Base-by-base conservation (phyloP, 2,113 vertebrate species). In the Pelecanus crispus region DNA sequence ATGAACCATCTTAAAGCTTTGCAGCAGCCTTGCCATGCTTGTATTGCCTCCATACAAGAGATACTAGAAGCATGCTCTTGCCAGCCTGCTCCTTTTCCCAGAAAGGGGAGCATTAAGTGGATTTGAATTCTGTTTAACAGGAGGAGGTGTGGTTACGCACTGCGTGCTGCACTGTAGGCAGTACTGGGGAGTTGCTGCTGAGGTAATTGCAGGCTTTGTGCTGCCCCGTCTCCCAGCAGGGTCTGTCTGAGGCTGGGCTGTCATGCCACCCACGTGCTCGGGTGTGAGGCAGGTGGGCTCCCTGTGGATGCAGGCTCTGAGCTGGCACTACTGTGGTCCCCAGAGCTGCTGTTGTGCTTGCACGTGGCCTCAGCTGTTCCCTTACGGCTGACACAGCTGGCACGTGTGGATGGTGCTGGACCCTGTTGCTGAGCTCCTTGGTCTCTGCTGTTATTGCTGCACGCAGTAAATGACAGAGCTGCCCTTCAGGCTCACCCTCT, bases 81-180 rank as follows among this genome's bases (percentile, higher is more conserved):
- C 80, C 82, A 84, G 81, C 13, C 44, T 15, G 17, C 25, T 80
- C 50, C 63, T 63, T 88, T 68, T 63, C 70, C 49, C n/a, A 20
- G 89, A 86, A 93, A 93, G 44, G 56, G 93, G 68, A 96, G 91
- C 74, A 81, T 93, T 97, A 96, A 97, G 92, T 31, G 28, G 97
- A 92, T 98, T 96, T 97, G 97, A 95, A 94, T 97, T 92, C 97
- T 95, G 81, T 96, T 95, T 96, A 97, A 96, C 94, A 94, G 96
- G 97, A 95, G 96, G 92, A 93, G 86, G 89, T 0, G 56, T 81
- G 86, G 96, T 92, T 97, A 72, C 91, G 73, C 70, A 45, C 94
- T 15, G 62, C 16, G 40, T 96, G 96, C 96, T 97, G 95, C 58
- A 8, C 95, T 88, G 92, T 94, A 90, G 96, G 97, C 97, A 97